Evolutionary conservation across 2,888 invertebrate species (phyloP).

Genomic region (Stenurella melanura): DNA sequence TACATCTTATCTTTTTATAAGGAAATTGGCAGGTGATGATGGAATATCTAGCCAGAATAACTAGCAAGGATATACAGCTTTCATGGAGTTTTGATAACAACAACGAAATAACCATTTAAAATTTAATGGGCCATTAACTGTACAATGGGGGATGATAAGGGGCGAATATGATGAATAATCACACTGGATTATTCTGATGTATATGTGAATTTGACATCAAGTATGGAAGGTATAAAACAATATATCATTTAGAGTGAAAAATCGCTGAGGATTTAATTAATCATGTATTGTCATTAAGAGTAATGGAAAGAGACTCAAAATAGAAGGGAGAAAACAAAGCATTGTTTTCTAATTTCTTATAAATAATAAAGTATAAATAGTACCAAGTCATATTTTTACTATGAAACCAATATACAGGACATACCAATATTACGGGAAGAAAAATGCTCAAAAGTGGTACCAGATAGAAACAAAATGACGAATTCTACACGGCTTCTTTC

Average conservation of each 20-base stretch:
- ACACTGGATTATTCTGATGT: conserved; percentile 23
- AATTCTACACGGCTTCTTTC: too few species aligned
- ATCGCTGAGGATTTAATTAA: conserved; percentile 2
- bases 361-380: too few species aligned
- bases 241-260: neutral
- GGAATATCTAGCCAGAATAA: too few species aligned
- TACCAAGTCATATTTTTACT: too few species aligned
- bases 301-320: too few species aligned
- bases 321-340: too few species aligned
- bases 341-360: too few species aligned
- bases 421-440: too few species aligned
- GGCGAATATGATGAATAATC: conserved; percentile 33
- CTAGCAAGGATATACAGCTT: conserved; percentile 1
- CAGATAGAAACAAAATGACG: too few species aligned
- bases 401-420: too few species aligned
- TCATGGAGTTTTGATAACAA: conserved; percentile 21
- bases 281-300: neutral
- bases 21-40: neutral
- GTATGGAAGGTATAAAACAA: neutral
- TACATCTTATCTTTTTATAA: neutral
- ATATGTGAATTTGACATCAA: conserved; percentile 28
- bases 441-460: too few species aligned
- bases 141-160: conserved; percentile 26
- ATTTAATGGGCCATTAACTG: conserved; percentile 30
- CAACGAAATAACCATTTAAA: conserved; percentile 34